Percentiles rank a stretch among this genome's conserved stretches.
These are phyloP conservation scores for Propithecus perrieri DNA, from an alignment of 2,797 vertebrate genomes.

Conservation along the genomic window DNA sequence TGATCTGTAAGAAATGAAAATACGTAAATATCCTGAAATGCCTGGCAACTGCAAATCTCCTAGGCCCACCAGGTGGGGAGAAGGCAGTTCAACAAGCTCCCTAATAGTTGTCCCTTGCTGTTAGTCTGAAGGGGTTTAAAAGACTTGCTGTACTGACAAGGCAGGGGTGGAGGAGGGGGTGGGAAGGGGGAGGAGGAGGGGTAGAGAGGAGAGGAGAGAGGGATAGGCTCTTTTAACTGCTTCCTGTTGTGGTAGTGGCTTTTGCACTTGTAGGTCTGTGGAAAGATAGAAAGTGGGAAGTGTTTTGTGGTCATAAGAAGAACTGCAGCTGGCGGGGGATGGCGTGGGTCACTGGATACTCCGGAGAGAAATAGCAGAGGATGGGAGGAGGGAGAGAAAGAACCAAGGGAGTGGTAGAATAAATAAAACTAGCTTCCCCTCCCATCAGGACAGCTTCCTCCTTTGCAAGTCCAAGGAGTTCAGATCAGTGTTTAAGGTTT, in stretches of 20 bases:
- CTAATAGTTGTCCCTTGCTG: neutral
- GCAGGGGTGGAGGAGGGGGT: accelerated
- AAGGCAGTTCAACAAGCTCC: neutral
- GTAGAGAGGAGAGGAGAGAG: neutral
- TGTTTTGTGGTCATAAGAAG: neutral
- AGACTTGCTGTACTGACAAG: neutral
- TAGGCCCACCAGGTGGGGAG: neutral
- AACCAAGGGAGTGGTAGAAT: neutral
- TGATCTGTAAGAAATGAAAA: neutral
- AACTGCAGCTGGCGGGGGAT: neutral
- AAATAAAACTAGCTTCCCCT: neutral
- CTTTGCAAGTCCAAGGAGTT: neutral
- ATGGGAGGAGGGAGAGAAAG: neutral
- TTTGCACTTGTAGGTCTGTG: neutral
- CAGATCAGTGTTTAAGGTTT: neutral
- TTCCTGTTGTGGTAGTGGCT: neutral
- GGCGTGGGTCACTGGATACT: neutral
- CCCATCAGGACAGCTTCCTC: neutral
- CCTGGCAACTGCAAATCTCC: neutral
- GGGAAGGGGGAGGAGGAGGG: too few species aligned
- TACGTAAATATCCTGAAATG: neutral
- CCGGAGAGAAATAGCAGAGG: neutral
- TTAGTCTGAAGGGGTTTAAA: neutral
- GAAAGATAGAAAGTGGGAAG: constrained; percentile 46
- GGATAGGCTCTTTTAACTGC: neutral